Percentiles rank a stretch among this genome's conserved stretches.
Evolutionary conservation across 1,140 invertebrate genomes (phyloP).

Genomic region (Diorhabda elongata): DNA sequence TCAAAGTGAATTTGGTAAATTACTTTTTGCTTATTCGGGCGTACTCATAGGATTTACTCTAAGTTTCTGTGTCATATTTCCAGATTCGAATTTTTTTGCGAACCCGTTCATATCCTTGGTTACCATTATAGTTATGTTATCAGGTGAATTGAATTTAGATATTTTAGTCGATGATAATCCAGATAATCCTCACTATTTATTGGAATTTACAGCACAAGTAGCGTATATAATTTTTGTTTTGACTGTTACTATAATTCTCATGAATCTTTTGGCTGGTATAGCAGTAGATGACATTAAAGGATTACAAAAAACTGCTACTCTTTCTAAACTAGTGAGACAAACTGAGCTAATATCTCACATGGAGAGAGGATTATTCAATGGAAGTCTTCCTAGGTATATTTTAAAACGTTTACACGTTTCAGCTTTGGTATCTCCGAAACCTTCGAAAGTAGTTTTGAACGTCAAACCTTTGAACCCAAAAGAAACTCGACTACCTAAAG

Average conservation of each 20-base stretch:
- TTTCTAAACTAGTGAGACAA: constrained; percentile 25
- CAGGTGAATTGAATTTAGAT: constrained; percentile 73
- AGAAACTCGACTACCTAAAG: constrained; percentile 20
- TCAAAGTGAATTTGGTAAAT: constrained; percentile 76
- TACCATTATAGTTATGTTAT: constrained; percentile 84
- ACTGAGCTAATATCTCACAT: constrained; percentile 27
- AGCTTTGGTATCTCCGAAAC: constrained; percentile 19
- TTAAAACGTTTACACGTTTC: constrained; percentile 16
- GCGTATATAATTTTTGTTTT: constrained; percentile 23
- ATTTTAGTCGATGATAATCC: constrained; percentile 21
- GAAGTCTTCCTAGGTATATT: constrained; percentile 14
- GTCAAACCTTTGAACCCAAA: constrained; percentile 24
- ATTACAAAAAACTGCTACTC: constrained; percentile 26
- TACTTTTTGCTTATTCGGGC: constrained; percentile 76
- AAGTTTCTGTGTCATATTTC: constrained; percentile 81
- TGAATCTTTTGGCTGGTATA: constrained; percentile 29
- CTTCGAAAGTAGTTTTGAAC: constrained; percentile 21
- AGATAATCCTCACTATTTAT: constrained; percentile 17
- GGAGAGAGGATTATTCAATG: constrained; percentile 20
- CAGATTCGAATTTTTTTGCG: constrained; percentile 69
- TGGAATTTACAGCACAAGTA: constrained; percentile 15
- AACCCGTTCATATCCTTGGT: constrained; percentile 74
- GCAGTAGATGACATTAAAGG: constrained; percentile 29
- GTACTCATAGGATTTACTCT: constrained; percentile 79
- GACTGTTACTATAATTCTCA: constrained; percentile 24